Percentiles rank a stretch among this genome's conserved stretches.
phyloP scores from a whole-genome alignment of 2,888 invertebrate species.

The Plebejus melissa region DNA sequence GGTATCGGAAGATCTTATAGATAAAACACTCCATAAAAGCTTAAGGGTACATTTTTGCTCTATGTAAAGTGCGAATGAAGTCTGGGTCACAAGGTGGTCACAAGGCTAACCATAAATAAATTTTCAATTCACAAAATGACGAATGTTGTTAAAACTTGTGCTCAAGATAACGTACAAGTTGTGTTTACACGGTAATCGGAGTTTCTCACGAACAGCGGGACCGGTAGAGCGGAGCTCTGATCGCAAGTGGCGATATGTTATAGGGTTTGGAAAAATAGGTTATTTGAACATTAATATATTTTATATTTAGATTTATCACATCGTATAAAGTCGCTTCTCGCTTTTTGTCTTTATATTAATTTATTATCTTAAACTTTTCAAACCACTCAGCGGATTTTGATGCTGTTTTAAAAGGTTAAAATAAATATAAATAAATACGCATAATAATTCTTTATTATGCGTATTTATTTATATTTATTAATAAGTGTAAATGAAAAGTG shows the following conservation, averaged over 20 bases:
- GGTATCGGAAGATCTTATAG: neutral
- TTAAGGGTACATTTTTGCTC: neutral
- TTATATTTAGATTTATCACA: too few species aligned
- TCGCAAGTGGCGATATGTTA: slow-evolving; percentile 37
- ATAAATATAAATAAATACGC: too few species aligned
- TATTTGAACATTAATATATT: too few species aligned
- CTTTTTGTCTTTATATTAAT: too few species aligned
- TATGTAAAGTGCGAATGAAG: neutral
- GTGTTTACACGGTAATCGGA: slow-evolving; percentile 51
- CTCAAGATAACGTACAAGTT: slow-evolving; percentile 41
- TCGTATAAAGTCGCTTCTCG: too few species aligned
- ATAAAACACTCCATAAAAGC: neutral
- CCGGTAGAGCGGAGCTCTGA: slow-evolving; percentile 42
- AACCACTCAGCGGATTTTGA: too few species aligned
- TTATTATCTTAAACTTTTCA: too few species aligned
- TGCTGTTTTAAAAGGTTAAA: too few species aligned
- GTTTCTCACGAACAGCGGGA: slow-evolving; percentile 51
- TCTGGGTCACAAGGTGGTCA: neutral
- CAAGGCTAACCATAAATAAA: neutral
- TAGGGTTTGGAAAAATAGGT: neutral
- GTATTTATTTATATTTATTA: too few species aligned
- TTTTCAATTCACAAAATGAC: neutral
- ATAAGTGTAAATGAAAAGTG: too few species aligned
- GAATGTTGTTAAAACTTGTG: slow-evolving; percentile 1
- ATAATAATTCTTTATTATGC: too few species aligned